phyloP scores from a whole-genome alignment of 2,797 vertebrate species.

The Erithacus rubecula region DNA sequence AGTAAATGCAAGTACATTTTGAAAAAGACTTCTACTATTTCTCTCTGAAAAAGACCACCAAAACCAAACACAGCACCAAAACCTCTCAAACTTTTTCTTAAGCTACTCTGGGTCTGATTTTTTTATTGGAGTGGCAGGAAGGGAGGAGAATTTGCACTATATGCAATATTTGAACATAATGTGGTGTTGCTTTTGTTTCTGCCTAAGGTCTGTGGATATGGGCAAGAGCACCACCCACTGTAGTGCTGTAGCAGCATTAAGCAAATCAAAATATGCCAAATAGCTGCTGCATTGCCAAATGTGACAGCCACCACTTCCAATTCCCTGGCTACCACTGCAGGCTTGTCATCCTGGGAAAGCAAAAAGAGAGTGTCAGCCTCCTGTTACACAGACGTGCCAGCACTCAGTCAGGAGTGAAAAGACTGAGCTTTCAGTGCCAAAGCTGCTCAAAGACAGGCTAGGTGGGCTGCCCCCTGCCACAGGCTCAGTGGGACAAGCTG shows the following conservation, averaged over 20 bases:
- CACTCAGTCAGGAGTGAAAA: background rate
- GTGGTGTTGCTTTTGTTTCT: background rate
- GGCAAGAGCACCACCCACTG: background rate
- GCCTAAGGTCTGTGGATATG: background rate
- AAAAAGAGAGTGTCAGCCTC: background rate
- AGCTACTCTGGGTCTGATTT: background rate
- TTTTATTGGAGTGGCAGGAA: background rate
- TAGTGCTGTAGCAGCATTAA: background rate
- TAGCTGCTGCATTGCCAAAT: background rate
- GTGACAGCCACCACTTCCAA: background rate
- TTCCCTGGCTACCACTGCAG: background rate
- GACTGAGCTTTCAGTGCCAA: background rate
- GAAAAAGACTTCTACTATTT: background rate
- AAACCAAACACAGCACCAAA: background rate
- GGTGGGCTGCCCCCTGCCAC: rapidly evolving
- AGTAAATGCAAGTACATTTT: background rate
- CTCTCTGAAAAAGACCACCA: background rate
- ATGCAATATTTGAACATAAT: background rate
- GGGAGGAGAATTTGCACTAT: background rate
- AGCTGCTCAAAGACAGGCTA: background rate
- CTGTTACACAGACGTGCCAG: background rate
- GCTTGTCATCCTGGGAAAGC: background rate
- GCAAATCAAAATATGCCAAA: background rate
- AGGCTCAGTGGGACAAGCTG: too few species aligned
- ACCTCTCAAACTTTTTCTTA: background rate